Evolutionary conservation across 1,140 invertebrate species (phyloP).

Genomic region (Dreissena rostriformis): DNA sequence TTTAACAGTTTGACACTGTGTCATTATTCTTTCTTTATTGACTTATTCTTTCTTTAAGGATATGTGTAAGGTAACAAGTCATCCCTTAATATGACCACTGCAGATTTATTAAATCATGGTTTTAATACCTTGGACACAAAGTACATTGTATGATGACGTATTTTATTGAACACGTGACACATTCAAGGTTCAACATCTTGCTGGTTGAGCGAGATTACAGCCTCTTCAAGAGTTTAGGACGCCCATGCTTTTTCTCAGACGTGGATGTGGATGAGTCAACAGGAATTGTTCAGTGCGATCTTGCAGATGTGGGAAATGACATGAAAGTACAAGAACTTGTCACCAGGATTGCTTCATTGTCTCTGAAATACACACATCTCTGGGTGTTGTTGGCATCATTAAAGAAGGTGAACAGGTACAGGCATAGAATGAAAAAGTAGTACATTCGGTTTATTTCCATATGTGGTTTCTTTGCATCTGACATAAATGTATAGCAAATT

Average conservation of each 20-base stretch:
- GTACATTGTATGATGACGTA: too few species aligned
- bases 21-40: too few species aligned
- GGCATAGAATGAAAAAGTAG: too few species aligned
- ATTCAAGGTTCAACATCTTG: slow-evolving; percentile 44
- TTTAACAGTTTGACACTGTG: too few species aligned
- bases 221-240: neutral
- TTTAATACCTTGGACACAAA: too few species aligned
- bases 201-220: slow-evolving; percentile 38
- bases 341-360: slow-evolving; percentile 16
- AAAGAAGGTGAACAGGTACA: slow-evolving; percentile 6
- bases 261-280: slow-evolving; percentile 42
- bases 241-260: slow-evolving; percentile 18
- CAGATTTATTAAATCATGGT: too few species aligned
- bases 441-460: too few species aligned
- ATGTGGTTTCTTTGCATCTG: too few species aligned
- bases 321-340: slow-evolving; percentile 28
- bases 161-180: neutral
- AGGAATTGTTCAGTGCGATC: slow-evolving; percentile 10
- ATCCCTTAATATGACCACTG: too few species aligned
- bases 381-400: slow-evolving; percentile 29
- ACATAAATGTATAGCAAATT: too few species aligned
- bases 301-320: slow-evolving; percentile 11
- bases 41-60: too few species aligned
- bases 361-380: slow-evolving; percentile 29
- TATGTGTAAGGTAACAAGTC: too few species aligned